A percentile compares a stretch with the other conserved stretches of the same genome.
phyloP scores from a whole-genome alignment of 2,113 vertebrate species.

The Aptenodytes patagonicus region DNA sequence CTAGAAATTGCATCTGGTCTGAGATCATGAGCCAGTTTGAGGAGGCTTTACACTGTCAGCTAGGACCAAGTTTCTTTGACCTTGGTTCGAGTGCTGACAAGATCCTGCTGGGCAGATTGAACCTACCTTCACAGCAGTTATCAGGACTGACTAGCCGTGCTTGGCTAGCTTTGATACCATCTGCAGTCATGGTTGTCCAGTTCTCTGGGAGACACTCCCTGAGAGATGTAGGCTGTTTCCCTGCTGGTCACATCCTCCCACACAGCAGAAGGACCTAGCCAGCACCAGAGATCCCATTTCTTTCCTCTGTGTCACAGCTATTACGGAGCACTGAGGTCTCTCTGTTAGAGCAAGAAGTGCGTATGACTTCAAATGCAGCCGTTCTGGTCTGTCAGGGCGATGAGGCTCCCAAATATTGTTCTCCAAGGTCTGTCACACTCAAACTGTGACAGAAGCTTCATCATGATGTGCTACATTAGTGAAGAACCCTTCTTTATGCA shows the following conservation, averaged over 20 bases:
- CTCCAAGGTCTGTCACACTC: background rate
- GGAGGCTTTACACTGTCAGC: background rate
- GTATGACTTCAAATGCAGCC: background rate
- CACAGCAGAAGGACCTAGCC: background rate
- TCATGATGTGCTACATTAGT: background rate
- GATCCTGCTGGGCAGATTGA: background rate
- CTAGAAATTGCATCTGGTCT: background rate
- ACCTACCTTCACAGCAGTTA: background rate
- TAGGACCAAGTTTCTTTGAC: background rate
- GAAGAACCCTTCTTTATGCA: background rate
- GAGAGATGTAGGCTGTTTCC: background rate
- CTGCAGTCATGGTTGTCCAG: background rate
- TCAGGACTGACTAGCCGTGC: background rate
- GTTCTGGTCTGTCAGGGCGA: background rate
- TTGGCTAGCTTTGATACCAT: background rate
- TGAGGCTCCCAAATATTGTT: background rate
- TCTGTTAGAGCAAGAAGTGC: background rate
- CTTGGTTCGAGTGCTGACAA: background rate
- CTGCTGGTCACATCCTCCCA: background rate
- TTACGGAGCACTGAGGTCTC: background rate
- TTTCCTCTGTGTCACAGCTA: background rate
- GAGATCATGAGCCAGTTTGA: background rate
- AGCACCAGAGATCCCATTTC: background rate
- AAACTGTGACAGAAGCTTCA: background rate
- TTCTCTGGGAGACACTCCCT: background rate